phyloP scores from a whole-genome alignment of 2,797 vertebrate species.

The Coregonus ussuriensis region DNA sequence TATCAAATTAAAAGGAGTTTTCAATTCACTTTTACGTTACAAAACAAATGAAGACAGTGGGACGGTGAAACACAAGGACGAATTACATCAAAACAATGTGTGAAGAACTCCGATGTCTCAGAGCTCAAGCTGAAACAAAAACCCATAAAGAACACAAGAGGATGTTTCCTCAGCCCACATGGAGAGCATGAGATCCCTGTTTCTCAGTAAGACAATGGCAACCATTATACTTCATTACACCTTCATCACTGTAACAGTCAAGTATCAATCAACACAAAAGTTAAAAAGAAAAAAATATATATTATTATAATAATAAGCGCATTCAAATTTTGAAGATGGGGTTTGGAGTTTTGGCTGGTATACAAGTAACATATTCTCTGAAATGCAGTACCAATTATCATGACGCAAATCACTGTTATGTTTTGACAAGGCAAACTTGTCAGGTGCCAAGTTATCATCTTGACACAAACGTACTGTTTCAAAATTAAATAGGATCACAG shows the following conservation, averaged over 20 bases:
- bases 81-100: neutral
- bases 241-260: constrained; percentile 68
- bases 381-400: constrained; percentile 6
- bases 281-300: neutral
- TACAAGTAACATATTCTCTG: neutral
- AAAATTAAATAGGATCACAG: neutral
- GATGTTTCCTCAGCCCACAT: constrained; percentile 25
- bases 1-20: constrained; percentile 31
- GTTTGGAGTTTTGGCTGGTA: constrained; percentile 13
- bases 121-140: neutral
- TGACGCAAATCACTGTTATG: neutral
- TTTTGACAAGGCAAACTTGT: constrained; percentile 13
- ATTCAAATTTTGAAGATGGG: constrained; percentile 13
- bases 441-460: neutral
- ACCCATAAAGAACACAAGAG: neutral
- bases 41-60: neutral
- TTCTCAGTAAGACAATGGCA: constrained; percentile 49
- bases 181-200: constrained; percentile 52
- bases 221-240: constrained; percentile 69
- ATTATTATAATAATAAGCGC: constrained; percentile 4
- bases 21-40: neutral
- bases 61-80: neutral
- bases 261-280: constrained; percentile 47
- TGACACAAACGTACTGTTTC: neutral
- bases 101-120: neutral